Conservation (phyloP, 2,888 invertebrate genomes). For the Epistrophe grossulariae region DNA sequence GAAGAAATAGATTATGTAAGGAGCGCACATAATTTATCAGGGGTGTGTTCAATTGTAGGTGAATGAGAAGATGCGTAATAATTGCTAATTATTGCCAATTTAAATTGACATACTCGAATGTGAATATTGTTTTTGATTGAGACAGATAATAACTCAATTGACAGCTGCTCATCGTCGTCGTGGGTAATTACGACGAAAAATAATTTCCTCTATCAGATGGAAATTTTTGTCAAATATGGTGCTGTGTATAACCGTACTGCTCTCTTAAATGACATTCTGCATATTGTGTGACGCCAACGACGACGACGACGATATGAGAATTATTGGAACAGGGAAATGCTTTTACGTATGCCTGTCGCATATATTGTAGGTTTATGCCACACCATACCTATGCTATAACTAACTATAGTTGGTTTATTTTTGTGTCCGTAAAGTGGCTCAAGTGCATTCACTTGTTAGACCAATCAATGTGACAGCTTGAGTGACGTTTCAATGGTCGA, state of each 20-base stretch:
- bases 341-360: constrained; percentile 67
- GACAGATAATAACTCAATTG: constrained; percentile 47
- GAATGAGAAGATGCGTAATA: constrained; percentile 31
- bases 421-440: constrained; percentile 67
- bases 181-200: constrained; percentile 16
- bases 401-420: constrained; percentile 35
- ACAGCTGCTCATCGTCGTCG: constrained; percentile 46
- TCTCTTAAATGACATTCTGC: constrained; percentile 21
- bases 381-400: neutral
- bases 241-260: constrained; percentile 23
- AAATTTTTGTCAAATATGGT: constrained; percentile 46
- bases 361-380: constrained; percentile 40
- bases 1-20: constrained; percentile 47
- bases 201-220: constrained; percentile 44
- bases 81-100: constrained; percentile 46
- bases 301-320: constrained; percentile 60
- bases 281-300: constrained; percentile 42
- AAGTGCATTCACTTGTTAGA: constrained; percentile 76
- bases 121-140: constrained; percentile 17
- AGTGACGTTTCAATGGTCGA: constrained; percentile 76
- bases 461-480: constrained; percentile 75
- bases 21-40: constrained; percentile 42
- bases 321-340: constrained; percentile 75
- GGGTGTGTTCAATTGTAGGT: constrained; percentile 8
- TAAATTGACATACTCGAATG: constrained; percentile 56